Percentiles rank a stretch among this genome's conserved stretches.
phyloP scores from a whole-genome alignment of 2,797 vertebrate genomes.

The Podarcis siculus region DNA sequence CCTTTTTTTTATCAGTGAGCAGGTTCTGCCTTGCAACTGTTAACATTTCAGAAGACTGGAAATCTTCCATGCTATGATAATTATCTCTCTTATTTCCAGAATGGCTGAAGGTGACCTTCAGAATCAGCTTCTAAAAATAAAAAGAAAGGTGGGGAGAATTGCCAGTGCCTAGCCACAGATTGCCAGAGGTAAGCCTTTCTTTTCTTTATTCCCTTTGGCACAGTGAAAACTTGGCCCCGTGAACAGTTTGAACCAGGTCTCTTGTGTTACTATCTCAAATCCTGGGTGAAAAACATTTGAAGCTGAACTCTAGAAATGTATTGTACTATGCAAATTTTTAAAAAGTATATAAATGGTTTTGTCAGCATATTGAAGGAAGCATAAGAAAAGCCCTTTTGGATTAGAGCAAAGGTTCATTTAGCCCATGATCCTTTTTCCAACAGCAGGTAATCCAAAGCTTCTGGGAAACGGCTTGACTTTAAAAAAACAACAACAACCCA shows the following conservation, averaged over 20 bases:
- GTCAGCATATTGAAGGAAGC: background rate
- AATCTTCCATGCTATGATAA: slow-evolving; percentile 26
- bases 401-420: background rate
- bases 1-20: slow-evolving; percentile 26
- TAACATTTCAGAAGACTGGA: slow-evolving; percentile 6
- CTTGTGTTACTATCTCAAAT: background rate
- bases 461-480: background rate
- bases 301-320: background rate
- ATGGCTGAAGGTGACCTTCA: slow-evolving; percentile 45
- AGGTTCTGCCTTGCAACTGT: background rate
- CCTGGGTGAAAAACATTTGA: background rate
- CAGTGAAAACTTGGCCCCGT: background rate
- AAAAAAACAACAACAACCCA: no score
- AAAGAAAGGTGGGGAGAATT: background rate
- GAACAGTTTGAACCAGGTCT: background rate
- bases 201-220: background rate
- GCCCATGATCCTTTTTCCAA: background rate
- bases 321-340: background rate
- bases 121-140: slow-evolving; percentile 42
- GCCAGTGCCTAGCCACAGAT: background rate
- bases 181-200: background rate
- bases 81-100: slow-evolving; percentile 44
- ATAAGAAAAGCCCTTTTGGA: background rate
- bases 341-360: background rate
- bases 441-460: background rate